phyloP scores from a whole-genome alignment of 2,113 vertebrate species.

The Pholis gunnellus region DNA sequence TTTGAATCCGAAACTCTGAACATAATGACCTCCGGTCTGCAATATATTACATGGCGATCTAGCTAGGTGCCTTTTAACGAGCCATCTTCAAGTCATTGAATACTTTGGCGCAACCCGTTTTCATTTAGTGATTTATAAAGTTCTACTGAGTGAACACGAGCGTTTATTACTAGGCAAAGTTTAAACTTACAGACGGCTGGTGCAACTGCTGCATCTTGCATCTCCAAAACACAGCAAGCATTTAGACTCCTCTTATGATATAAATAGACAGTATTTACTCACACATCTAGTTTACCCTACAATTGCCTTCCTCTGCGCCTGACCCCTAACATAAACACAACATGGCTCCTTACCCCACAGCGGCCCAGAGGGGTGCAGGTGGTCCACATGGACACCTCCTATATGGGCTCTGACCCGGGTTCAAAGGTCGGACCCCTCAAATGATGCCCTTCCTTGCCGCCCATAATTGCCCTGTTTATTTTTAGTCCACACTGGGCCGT shows the following conservation, averaged over 20 bases:
- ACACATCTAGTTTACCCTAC: constrained; percentile 66
- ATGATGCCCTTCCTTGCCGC: constrained; percentile 80
- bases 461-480: constrained; percentile 87
- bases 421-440: constrained; percentile 82
- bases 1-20: background rate
- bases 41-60: background rate
- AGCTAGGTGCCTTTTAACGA: background rate
- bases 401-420: constrained; percentile 78
- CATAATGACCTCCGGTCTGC: background rate
- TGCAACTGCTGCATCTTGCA: constrained; percentile 15
- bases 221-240: constrained; percentile 19
- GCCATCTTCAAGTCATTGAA: background rate
- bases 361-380: constrained; percentile 74
- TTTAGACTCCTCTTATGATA: constrained; percentile 55
- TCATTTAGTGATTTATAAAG: background rate
- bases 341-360: constrained; percentile 71
- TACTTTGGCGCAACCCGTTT: background rate
- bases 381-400: constrained; percentile 80
- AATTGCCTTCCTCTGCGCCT: constrained; percentile 58
- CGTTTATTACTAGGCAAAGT: background rate
- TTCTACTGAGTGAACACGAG: background rate
- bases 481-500: constrained; percentile 87
- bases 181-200: constrained; percentile 15
- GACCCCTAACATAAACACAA: constrained; percentile 82
- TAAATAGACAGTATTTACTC: constrained; percentile 81